Evolutionary conservation across 2,888 invertebrate genomes (phyloP), one percentile per base, ranked within the genome.

Genomic region (Trissolcus brochymenae): DNA sequence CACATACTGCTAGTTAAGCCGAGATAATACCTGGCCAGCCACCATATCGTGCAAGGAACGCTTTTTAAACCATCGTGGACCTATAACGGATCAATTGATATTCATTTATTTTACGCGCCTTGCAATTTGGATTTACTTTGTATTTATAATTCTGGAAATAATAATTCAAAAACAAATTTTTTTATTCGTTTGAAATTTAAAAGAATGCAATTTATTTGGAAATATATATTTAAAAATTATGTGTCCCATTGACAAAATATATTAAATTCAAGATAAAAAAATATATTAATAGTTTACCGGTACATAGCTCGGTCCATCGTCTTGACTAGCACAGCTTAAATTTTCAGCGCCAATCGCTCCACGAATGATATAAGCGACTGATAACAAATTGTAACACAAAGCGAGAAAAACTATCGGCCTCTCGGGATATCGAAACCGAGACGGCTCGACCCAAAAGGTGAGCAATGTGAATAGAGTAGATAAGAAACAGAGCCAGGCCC

Each of bases 381-480:
- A 94, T 25, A 95, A 93, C 61, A 95, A 91, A 82, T 95, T 94
- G 88, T 96, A 96, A 90, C 97, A 97, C 0, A 96, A 92, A 4
- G 97, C 95, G 76, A 97, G 91, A 90, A 96, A 98, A 71, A 98
- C 94, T 46, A 96, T 95, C 0, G 98, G 97, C 53, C 97, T 91
- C 86, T 98, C 98, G 0, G 98, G 98, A 90, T 98, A 98, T 49
- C 95, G 93, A 88, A 98, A 98, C 62, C 98, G 91, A 43, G 94
- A 92, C 35, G 96, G 95, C 85, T 98, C 97, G 49, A 97, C 94
- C 90, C 96, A 93, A 89, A 96, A 97, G 0, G 98, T 98, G 59
- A 95, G 90, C 81, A 95, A 89, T 0, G 95, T 94, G 88, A 98
- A 96, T 0, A 95, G 91, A 0, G 97, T 96, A 14, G 97, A 94